Conservation (phyloP, 2,797 vertebrate species). For the Oophaga sylvatica region DNA sequence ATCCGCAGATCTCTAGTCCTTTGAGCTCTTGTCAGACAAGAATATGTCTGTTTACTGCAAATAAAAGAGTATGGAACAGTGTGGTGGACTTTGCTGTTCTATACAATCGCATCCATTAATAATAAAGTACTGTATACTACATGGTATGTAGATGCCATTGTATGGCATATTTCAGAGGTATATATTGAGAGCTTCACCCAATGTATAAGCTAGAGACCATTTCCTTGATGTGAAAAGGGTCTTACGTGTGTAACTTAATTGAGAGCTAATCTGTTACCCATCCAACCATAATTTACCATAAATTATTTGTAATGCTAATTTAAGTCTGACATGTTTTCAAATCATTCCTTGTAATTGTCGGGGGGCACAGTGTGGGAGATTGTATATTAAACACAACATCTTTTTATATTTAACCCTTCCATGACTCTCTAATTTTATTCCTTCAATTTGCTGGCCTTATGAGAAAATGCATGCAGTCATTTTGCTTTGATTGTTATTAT, state of each 20-base stretch:
- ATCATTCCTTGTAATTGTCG: neutral
- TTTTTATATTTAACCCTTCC: neutral
- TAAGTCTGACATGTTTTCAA: neutral
- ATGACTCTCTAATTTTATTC: neutral
- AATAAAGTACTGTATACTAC: too few species aligned
- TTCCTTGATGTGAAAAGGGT: too few species aligned
- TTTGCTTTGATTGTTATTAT: neutral
- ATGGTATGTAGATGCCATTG: too few species aligned
- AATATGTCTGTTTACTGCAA: too few species aligned
- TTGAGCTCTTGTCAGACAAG: too few species aligned
- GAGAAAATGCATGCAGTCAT: neutral
- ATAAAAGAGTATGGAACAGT: too few species aligned
- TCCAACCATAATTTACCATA: neutral
- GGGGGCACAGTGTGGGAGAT: neutral
- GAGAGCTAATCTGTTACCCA: neutral
- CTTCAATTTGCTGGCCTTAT: neutral
- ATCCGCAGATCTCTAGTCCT: too few species aligned
- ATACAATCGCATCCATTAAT: too few species aligned
- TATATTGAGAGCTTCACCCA: too few species aligned
- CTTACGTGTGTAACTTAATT: neutral
- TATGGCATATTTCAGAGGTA: too few species aligned
- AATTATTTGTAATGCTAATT: constrained; percentile 20
- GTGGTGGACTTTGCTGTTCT: too few species aligned
- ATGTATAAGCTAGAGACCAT: too few species aligned
- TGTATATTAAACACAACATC: neutral